Conservation (phyloP, 1,140 invertebrate species). For the Adelges cooleyi region DNA sequence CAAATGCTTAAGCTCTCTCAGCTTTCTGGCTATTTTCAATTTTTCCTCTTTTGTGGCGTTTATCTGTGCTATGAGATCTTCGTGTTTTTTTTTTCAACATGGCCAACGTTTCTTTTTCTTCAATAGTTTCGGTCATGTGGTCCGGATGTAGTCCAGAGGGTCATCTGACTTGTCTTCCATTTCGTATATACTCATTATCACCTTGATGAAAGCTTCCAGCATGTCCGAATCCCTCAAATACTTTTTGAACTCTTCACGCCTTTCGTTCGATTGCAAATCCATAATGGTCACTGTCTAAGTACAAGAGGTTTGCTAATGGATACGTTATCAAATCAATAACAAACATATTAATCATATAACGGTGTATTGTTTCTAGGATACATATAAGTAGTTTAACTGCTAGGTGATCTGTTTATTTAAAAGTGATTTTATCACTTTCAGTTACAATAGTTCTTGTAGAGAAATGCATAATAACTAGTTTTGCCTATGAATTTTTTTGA, state of each 20-base stretch:
- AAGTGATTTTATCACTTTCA: too few species aligned
- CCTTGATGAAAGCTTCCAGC: conserved; percentile 13
- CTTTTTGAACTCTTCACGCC: not conserved
- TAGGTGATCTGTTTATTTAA: too few species aligned
- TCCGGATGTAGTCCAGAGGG: conserved; percentile 20
- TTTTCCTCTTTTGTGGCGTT: not conserved
- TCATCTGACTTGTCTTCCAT: conserved; percentile 7
- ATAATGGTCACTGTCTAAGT: too few species aligned
- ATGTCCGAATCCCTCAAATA: conserved; percentile 3
- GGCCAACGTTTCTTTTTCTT: not conserved
- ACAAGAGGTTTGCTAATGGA: too few species aligned
- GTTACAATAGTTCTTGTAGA: too few species aligned
- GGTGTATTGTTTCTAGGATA: too few species aligned
- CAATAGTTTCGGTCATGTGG: not conserved
- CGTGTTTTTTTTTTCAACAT: not conserved
- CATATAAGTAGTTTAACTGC: too few species aligned
- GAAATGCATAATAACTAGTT: too few species aligned
- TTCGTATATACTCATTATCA: not conserved
- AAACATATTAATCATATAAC: too few species aligned
- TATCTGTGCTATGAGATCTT: not conserved
- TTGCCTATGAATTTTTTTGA: too few species aligned
- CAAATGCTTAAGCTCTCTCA: too few species aligned
- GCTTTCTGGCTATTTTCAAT: not conserved
- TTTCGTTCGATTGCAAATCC: not conserved
- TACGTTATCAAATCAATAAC: too few species aligned